A percentile compares a stretch with the other conserved stretches of the same genome.
Conservation (phyloP, 2,113 vertebrate species). For the Stictonetta naevosa region DNA sequence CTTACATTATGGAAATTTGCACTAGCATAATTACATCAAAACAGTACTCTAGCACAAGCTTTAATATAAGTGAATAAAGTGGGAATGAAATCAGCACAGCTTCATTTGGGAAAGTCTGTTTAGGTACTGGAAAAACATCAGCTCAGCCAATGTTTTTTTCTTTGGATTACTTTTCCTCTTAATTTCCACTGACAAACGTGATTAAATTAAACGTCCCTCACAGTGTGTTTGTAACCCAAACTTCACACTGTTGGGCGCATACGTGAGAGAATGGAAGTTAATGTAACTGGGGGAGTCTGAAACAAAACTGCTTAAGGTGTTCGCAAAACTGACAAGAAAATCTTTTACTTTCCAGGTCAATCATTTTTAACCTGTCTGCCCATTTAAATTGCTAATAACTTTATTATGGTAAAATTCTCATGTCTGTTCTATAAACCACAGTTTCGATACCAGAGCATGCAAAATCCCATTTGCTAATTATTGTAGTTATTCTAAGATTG, state of each 20-base stretch:
- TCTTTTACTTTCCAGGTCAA: neutral
- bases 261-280: neutral
- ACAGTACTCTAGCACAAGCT: conserved; percentile 1
- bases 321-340: neutral
- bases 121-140: conserved; percentile 5
- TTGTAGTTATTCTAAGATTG: conserved; percentile 68
- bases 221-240: neutral
- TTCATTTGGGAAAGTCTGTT: conserved; percentile 11
- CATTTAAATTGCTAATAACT: conserved; percentile 49
- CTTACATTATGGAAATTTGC: conserved; percentile 45
- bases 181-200: conserved; percentile 4
- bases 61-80: conserved; percentile 26
- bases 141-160: neutral
- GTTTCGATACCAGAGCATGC: conserved; percentile 4
- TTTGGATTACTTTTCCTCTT: conserved; percentile 38
- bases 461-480: conserved; percentile 71
- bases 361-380: neutral
- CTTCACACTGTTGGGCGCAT: neutral
- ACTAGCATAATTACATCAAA: conserved; percentile 37
- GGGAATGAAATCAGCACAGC: neutral
- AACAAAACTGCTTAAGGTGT: neutral
- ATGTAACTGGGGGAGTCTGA: neutral
- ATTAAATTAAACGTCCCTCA: conserved; percentile 7
- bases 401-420: conserved; percentile 37
- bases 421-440: conserved; percentile 10